A percentile compares a stretch with the other conserved stretches of the same genome.
phyloP scores from a whole-genome alignment of 2,888 invertebrate genomes.

The Ferrisia virgata region DNA sequence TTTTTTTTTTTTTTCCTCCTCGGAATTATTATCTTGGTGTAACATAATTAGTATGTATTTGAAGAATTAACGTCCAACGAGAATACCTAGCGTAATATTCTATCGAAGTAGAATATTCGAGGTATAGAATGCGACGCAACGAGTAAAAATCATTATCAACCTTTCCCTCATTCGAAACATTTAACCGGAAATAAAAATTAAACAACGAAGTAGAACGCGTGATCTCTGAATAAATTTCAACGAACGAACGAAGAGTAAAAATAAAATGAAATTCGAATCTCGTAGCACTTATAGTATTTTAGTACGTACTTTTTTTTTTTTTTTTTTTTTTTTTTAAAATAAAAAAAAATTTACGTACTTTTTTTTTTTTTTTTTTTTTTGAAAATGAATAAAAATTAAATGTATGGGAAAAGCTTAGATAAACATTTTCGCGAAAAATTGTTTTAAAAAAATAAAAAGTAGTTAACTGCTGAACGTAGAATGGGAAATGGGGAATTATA shows the following conservation, averaged over 20 bases:
- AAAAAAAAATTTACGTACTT: conserved; percentile 8
- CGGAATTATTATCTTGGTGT: not conserved
- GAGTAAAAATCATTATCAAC: conserved; percentile 15
- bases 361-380: conserved; percentile 2
- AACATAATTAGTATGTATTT: not conserved
- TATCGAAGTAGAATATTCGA: not conserved
- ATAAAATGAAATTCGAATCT: not conserved
- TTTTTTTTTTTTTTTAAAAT: not conserved
- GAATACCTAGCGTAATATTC: too few species aligned
- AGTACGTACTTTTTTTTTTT: too few species aligned
- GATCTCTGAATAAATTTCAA: not conserved
- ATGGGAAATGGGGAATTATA: not conserved
- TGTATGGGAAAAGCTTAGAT: conserved; percentile 23
- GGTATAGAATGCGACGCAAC: not conserved
- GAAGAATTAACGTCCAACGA: not conserved
- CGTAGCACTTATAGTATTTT: not conserved
- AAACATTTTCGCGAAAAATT: conserved; percentile 18
- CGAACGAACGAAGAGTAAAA: not conserved
- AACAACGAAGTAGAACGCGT: not conserved
- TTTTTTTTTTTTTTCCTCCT: too few species aligned
- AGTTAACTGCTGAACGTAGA: not conserved
- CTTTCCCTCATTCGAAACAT: conserved; percentile 2
- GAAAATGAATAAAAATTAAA: conserved; percentile 11
- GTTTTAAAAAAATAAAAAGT: conserved; percentile 14
- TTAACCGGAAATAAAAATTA: conserved; percentile 15